Conservation (phyloP, 2,888 invertebrate species). For the Phalera bucephala region DNA sequence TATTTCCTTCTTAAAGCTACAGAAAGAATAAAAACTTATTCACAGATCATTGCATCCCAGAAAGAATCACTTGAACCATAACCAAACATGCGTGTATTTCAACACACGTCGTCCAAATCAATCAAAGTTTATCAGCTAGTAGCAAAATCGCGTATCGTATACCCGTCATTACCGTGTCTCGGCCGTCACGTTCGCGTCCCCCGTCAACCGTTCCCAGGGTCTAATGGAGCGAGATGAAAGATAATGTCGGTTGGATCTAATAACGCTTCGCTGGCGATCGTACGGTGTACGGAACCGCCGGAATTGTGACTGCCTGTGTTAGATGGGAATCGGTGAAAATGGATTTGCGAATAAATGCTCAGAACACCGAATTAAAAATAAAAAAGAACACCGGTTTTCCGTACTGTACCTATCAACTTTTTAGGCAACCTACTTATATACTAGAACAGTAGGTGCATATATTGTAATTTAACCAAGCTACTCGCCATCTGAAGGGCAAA, state of each 20-base stretch:
- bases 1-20: too few species aligned
- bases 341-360: constrained; percentile 4
- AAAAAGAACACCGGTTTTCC: too few species aligned
- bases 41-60: too few species aligned
- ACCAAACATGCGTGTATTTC: too few species aligned
- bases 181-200: not conserved
- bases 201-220: constrained; percentile 6
- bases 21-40: too few species aligned
- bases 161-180: constrained; percentile 1
- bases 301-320: constrained; percentile 26
- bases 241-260: constrained; percentile 23
- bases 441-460: too few species aligned
- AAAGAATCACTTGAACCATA: too few species aligned
- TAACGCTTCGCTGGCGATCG: constrained; percentile 18
- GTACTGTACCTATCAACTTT: too few species aligned
- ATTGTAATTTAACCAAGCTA: too few species aligned
- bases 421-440: too few species aligned
- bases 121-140: not conserved
- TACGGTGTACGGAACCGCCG: constrained; percentile 19
- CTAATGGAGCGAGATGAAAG: constrained; percentile 26
- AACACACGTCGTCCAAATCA: not conserved
- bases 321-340: constrained; percentile 22
- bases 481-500: too few species aligned
- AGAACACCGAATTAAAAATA: too few species aligned
- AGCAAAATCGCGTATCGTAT: not conserved